Evolutionary conservation across 2,888 invertebrate species (phyloP), one percentile per base, ranked within the genome.

Genomic region (Tridacna crocea): DNA sequence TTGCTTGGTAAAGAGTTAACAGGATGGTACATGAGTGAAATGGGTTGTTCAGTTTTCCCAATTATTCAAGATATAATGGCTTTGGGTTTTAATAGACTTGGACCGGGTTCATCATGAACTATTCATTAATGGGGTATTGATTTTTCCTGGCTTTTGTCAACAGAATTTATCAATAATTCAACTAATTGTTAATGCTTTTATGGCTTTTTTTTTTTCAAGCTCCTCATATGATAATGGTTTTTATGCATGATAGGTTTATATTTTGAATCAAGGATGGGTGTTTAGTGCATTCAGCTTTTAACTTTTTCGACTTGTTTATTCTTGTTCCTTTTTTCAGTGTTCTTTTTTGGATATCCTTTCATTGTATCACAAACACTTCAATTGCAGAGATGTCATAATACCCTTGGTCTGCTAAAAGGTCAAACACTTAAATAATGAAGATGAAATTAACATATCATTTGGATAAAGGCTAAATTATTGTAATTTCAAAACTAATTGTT

Each of bases 71-170:
- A 36, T 36, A 36, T 36, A 36, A 36, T 36, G 36, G 61, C 22
- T n/a, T 22, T 61, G 22, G 24, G 61, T 12, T 61, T 13, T n/a
- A 61, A n/a, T 61, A 13, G 61, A 12, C 24, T 61, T 61, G 61
- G 61, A 36, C 36, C 8, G 61, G n/a, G 61, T 61, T 61, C 15
- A 36, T 70, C 12, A 70, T 70, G 70, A 22, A 70, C 70, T 22
- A 36, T 47, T 70, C 70, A 51, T 70, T 70, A 70, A 70, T 70
- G 51, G 70, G 27, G 48, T 70, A 70, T 70, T 70, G 70, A 70
- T 70, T 51, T 15, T 26, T 36, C 6, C 19, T 22, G 55, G 51
- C 19, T 51, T 70, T 70, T 47, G 70, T 70, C 70, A 70, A 70
- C 51, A 19, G 17, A 51, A 51, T 70, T 51, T 70, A 70, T 70